Evolutionary conservation across 2,113 vertebrate genomes (phyloP).

Genomic region (Pseudorasbora parva): DNA sequence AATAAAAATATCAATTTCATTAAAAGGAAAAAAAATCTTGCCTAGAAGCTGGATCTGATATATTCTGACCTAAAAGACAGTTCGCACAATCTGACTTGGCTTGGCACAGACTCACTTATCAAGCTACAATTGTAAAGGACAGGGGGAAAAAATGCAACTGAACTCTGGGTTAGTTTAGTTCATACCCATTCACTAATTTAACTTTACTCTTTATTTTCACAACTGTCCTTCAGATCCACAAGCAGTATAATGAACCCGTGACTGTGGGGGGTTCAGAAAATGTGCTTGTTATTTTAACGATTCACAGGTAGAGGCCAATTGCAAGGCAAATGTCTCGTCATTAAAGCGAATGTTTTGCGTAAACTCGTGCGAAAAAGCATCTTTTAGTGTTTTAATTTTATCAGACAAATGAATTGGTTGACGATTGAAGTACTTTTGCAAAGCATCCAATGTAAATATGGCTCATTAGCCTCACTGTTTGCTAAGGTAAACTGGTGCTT

Average conservation of each 20-base stretch:
- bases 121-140: too few relatives aligned
- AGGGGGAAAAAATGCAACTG: too few relatives aligned
- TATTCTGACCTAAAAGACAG: too few relatives aligned
- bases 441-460: constrained; percentile 13
- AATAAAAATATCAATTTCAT: too few relatives aligned
- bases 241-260: constrained; percentile 4
- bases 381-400: not conserved
- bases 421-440: constrained; percentile 18
- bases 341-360: not conserved
- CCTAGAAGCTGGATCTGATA: too few relatives aligned
- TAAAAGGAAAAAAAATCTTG: too few relatives aligned
- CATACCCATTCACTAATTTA: not conserved
- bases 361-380: not conserved
- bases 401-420: not conserved
- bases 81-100: too few relatives aligned
- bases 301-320: constrained; percentile 15
- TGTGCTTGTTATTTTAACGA: constrained; percentile 26
- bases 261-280: constrained; percentile 3
- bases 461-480: constrained; percentile 31
- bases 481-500: constrained; percentile 19
- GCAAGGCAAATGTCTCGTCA: constrained; percentile 7
- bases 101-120: too few relatives aligned
- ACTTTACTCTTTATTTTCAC: not conserved
- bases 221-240: not conserved
- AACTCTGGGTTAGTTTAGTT: not conserved